Evolutionary conservation across 2,797 vertebrate species (phyloP).

Genomic region (Chrosomus eos): DNA sequence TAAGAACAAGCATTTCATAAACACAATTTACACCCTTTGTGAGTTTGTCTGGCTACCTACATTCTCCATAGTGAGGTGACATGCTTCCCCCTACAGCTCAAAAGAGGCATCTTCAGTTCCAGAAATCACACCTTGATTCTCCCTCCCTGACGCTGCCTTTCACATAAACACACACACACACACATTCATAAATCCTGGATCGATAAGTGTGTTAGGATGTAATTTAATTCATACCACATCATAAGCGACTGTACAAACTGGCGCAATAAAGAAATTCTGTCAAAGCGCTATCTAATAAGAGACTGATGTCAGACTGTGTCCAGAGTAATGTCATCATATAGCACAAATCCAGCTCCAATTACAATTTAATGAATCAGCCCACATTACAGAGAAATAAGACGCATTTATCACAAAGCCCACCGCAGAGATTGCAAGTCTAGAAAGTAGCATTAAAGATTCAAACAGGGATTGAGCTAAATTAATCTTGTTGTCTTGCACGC

Average conservation of each 20-base stretch:
- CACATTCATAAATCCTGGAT: constrained; percentile 63
- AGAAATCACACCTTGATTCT: constrained; percentile 38
- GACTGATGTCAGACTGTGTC: constrained; percentile 50
- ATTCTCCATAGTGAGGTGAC: constrained; percentile 63
- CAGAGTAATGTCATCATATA: constrained; percentile 50
- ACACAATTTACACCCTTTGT: background rate
- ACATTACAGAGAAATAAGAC: constrained; percentile 47
- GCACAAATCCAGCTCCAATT: constrained; percentile 47
- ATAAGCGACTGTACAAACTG: constrained; percentile 67
- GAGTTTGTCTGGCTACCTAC: constrained; percentile 16
- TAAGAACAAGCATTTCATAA: constrained; percentile 1
- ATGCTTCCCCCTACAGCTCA: constrained; percentile 79
- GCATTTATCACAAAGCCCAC: constrained; percentile 48
- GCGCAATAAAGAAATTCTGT: constrained; percentile 59
- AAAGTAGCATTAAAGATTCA: constrained; percentile 14
- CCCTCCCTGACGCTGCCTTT: constrained; percentile 27
- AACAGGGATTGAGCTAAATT: background rate
- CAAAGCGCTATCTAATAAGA: constrained; percentile 43
- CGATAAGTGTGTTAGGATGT: constrained; percentile 71
- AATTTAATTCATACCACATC: constrained; percentile 57
- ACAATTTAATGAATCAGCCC: constrained; percentile 56
- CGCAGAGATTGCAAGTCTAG: background rate
- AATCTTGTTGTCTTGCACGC: background rate
- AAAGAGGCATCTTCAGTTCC: constrained; percentile 58
- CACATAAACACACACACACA: constrained; percentile 52